phyloP scores from a whole-genome alignment of 2,888 invertebrate genomes.

The Pseudococcus longispinus region DNA sequence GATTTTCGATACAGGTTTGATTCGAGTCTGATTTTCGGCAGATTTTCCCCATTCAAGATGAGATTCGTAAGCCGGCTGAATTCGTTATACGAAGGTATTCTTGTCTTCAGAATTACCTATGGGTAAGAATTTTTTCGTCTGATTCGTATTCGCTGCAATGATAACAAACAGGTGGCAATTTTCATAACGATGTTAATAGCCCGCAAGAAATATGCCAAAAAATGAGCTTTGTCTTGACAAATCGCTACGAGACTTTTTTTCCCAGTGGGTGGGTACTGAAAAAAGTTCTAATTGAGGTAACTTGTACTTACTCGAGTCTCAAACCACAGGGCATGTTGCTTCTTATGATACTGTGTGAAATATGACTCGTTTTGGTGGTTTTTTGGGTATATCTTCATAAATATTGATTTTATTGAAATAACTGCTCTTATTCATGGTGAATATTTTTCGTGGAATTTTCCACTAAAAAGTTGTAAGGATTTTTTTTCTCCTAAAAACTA shows the following conservation, averaged over 20 bases:
- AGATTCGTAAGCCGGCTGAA: background rate
- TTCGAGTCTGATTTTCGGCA: background rate
- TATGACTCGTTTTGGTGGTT: background rate
- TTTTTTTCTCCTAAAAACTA: no score
- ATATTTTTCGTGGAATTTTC: background rate
- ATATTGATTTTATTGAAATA: background rate
- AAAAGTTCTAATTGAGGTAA: background rate
- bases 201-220: background rate
- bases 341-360: background rate
- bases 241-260: background rate
- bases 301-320: background rate
- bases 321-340: background rate
- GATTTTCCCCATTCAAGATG: background rate
- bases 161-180: background rate
- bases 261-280: background rate
- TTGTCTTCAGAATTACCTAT: background rate
- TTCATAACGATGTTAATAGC: background rate
- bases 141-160: background rate
- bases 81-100: background rate
- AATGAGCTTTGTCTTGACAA: background rate
- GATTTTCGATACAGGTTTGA: background rate
- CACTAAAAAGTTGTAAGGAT: background rate
- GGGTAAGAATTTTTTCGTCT: background rate
- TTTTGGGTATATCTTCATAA: background rate
- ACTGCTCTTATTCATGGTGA: background rate